Conservation (phyloP, 2,113 vertebrate genomes). For the Orientallactaga bullata region DNA sequence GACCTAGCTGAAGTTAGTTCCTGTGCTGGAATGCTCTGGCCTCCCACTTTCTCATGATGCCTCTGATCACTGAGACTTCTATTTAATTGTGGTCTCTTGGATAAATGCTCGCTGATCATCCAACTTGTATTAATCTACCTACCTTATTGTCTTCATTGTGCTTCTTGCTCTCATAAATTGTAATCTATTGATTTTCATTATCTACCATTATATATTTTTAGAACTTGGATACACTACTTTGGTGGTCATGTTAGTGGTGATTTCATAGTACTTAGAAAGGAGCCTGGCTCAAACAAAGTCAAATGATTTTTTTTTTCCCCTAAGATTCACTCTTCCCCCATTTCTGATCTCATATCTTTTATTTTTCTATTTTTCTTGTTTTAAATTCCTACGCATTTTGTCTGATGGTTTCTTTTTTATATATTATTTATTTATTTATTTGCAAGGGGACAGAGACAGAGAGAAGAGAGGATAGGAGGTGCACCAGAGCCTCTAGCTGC, state of each 20-base stretch:
- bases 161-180: not conserved
- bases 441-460: too few relatives aligned
- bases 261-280: not conserved
- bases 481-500: too few relatives aligned
- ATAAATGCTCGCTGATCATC: not conserved
- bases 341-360: too few relatives aligned
- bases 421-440: too few relatives aligned
- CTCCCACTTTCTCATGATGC: not conserved
- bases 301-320: not conserved
- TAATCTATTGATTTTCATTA: not conserved
- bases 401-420: too few relatives aligned
- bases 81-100: not conserved
- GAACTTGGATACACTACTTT: not conserved
- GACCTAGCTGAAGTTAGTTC: too few relatives aligned
- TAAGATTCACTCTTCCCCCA: too few relatives aligned
- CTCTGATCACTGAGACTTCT: too few relatives aligned
- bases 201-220: not conserved
- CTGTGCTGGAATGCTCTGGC: too few relatives aligned
- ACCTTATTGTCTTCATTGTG: not conserved
- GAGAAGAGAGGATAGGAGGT: too few relatives aligned
- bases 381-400: too few relatives aligned
- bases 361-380: too few relatives aligned
- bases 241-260: not conserved
- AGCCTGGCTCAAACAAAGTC: not conserved
- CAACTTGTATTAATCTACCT: not conserved